These are phyloP conservation scores for Sebastes fasciatus DNA, from an alignment of 2,113 vertebrate species.

Conservation along the genomic window DNA sequence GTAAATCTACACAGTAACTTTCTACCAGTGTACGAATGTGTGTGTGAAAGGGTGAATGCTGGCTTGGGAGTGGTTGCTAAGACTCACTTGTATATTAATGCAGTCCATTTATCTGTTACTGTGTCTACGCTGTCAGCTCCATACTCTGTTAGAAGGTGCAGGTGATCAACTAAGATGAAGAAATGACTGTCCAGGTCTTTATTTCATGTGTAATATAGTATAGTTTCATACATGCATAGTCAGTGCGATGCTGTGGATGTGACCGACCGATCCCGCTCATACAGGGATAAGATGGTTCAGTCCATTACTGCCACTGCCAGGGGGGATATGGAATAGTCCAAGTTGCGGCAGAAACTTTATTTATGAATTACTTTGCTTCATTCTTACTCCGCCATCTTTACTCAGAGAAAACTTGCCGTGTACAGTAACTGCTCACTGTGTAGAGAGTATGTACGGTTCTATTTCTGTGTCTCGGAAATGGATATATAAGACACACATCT, in stretches of 20 bases:
- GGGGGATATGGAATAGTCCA: background rate
- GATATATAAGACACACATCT: conserved; percentile 32
- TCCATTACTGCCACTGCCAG: background rate
- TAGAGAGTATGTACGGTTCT: background rate
- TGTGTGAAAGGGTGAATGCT: too few relatives aligned
- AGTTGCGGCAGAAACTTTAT: background rate
- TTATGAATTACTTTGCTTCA: background rate
- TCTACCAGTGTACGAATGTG: too few relatives aligned
- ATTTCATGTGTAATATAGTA: background rate
- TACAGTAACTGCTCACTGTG: background rate
- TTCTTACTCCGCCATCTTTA: background rate
- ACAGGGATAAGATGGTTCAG: background rate
- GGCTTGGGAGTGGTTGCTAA: too few relatives aligned
- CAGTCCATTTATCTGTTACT: too few relatives aligned
- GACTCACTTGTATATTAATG: too few relatives aligned
- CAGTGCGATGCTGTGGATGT: background rate
- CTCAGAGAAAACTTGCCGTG: background rate
- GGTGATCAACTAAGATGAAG: background rate
- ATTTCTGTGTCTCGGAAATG: background rate
- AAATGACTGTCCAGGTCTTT: background rate
- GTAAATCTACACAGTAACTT: too few relatives aligned
- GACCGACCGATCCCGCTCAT: background rate
- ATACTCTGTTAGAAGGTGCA: background rate
- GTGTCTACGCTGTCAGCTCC: too few relatives aligned
- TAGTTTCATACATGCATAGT: background rate